Evolutionary conservation across 2,888 invertebrate genomes (phyloP).

Genomic region (Parochlus steinenii): DNA sequence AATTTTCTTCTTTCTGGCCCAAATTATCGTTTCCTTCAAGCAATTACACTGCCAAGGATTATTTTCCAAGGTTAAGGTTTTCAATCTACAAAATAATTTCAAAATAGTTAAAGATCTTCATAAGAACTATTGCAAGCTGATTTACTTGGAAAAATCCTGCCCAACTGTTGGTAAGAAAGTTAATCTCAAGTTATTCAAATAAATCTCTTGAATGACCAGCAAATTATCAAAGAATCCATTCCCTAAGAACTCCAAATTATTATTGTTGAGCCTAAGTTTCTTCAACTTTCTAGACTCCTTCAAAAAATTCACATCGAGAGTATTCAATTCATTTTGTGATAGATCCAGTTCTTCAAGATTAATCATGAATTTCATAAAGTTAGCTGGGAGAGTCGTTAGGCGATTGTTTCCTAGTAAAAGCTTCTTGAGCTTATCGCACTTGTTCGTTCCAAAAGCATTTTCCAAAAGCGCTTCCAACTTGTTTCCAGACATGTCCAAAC

Average conservation of each 20-base stretch:
- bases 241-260: background rate
- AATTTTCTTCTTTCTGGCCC: background rate
- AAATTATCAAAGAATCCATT: background rate
- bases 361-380: background rate
- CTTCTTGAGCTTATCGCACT: background rate
- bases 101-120: background rate
- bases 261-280: background rate
- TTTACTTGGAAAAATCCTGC: background rate
- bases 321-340: background rate
- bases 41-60: constrained; percentile 5
- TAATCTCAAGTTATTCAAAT: background rate
- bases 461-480: background rate
- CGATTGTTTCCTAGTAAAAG: background rate
- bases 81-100: too few relatives aligned
- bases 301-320: background rate
- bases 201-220: background rate
- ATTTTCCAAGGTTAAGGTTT: background rate
- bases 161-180: constrained; percentile 2
- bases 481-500: background rate
- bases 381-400: background rate
- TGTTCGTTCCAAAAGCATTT: background rate
- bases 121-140: background rate
- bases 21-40: background rate
- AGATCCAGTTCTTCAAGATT: constrained; percentile 1
- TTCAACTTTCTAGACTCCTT: background rate